These are phyloP conservation scores for Notocelia uddmanniana DNA, from an alignment of 2,888 invertebrate genomes.

Conservation along the genomic window DNA sequence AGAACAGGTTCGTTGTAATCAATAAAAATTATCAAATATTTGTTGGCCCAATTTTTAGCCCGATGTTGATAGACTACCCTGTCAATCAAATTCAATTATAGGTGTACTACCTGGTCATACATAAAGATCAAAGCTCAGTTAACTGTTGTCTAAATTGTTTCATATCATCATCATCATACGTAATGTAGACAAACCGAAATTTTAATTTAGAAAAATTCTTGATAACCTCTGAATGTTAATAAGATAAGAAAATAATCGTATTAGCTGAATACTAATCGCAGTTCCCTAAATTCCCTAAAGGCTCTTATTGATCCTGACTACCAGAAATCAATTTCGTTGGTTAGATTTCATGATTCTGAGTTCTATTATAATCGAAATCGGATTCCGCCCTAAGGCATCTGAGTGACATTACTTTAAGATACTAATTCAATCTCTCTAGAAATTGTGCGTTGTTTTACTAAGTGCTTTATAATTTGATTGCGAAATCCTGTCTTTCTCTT, in stretches of 20 bases:
- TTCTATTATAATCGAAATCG: constrained; percentile 10
- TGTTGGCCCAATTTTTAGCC: not conserved
- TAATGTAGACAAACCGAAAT: too few species aligned
- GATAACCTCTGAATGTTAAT: not conserved
- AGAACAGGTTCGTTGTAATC: not conserved
- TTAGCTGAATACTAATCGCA: not conserved
- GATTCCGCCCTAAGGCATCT: not conserved
- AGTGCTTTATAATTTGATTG: constrained; percentile 38
- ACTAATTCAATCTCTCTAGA: constrained; percentile 24
- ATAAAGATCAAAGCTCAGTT: not conserved
- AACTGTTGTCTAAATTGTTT: not conserved
- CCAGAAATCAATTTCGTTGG: not conserved
- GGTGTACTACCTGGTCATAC: not conserved
- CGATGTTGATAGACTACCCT: not conserved
- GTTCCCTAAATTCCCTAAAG: not conserved
- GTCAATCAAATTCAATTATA: constrained; percentile 10
- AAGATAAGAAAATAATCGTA: not conserved
- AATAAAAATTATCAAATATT: not conserved
- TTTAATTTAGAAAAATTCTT: not conserved
- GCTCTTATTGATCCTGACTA: not conserved
- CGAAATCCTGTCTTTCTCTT: constrained; percentile 31
- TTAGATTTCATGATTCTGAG: not conserved
- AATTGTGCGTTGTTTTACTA: constrained; percentile 14
- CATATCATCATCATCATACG: too few species aligned
- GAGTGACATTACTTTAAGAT: constrained; percentile 12